These are phyloP conservation scores for Sphaerodactylus townsendi DNA, from an alignment of 2,113 vertebrate species.

Conservation along the genomic window DNA sequence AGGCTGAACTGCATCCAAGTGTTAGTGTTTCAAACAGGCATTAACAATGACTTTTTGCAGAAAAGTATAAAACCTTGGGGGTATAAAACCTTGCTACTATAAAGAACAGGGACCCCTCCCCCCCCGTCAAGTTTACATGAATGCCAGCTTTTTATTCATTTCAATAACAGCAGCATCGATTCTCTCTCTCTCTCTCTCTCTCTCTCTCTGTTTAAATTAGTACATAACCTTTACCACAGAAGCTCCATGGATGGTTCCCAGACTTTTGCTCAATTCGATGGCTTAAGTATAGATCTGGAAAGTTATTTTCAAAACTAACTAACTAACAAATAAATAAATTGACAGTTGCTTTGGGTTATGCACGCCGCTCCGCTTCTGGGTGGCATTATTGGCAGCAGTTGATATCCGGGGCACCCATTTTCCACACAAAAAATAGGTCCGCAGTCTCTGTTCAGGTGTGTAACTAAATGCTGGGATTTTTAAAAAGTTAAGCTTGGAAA, in stretches of 20 bases:
- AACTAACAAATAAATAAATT: background rate
- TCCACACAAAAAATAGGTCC: background rate
- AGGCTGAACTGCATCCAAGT: too few species aligned
- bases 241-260: background rate
- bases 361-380: background rate
- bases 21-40: too few species aligned
- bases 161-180: conserved; percentile 12
- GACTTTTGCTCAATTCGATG: background rate
- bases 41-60: too few species aligned
- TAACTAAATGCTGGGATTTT: background rate
- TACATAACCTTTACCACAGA: conserved; percentile 8
- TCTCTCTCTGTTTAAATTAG: background rate
- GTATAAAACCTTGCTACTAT: too few species aligned
- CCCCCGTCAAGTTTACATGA: background rate
- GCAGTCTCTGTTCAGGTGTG: background rate
- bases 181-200: background rate
- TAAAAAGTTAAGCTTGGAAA: background rate
- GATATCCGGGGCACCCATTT: background rate
- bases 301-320: background rate
- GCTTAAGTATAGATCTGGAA: background rate
- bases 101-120: too few species aligned
- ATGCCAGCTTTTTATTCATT: conserved; percentile 32
- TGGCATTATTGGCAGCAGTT: background rate
- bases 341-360: conserved; percentile 4
- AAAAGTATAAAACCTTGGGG: too few species aligned